Conservation (phyloP, 2,113 vertebrate genomes). For the Aegithalos caudatus region DNA sequence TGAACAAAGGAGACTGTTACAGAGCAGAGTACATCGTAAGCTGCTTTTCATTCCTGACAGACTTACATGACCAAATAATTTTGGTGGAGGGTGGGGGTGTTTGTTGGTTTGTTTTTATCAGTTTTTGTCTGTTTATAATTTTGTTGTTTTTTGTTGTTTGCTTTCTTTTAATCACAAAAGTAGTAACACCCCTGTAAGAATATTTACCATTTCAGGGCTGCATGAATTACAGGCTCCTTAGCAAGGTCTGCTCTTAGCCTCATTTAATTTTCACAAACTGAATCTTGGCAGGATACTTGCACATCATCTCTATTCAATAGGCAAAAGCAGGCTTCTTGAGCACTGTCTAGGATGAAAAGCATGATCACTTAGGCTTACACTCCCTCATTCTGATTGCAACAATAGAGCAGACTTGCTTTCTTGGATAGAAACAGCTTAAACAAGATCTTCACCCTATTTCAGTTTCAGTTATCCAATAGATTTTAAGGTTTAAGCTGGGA, state of each 20-base stretch:
- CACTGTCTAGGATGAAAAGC: neutral
- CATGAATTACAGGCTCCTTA: neutral
- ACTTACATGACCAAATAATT: neutral
- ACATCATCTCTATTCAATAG: neutral
- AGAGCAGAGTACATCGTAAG: neutral
- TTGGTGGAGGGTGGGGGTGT: fast-evolving
- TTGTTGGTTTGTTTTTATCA: neutral
- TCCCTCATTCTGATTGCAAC: neutral
- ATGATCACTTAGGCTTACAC: neutral
- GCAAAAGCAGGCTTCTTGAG: neutral
- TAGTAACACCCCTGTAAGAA: neutral
- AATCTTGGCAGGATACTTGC: neutral
- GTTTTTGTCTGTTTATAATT: neutral
- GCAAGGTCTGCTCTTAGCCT: neutral
- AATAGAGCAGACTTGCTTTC: neutral
- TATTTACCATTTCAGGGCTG: neutral
- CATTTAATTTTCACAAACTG: neutral
- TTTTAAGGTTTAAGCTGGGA: neutral
- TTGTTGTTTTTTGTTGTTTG: neutral
- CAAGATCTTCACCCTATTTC: neutral
- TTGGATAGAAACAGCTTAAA: neutral
- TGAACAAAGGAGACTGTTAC: neutral
- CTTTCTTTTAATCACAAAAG: neutral
- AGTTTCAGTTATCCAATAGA: neutral
- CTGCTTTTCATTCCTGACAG: neutral